phyloP scores from a whole-genome alignment of 2,797 vertebrate species.

The Mico argentatus region DNA sequence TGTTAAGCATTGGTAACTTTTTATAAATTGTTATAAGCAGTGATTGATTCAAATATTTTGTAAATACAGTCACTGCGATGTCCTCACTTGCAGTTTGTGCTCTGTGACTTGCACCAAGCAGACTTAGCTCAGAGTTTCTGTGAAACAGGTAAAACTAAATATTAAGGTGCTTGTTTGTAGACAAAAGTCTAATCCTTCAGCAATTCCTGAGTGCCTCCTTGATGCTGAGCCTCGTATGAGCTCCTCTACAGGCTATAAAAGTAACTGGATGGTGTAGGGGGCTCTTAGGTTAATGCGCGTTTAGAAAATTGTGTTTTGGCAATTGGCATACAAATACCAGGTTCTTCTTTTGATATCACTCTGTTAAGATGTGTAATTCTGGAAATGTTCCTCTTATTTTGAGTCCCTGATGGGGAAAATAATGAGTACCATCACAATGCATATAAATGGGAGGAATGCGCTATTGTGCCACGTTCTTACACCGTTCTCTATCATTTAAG shows the following conservation, averaged over 20 bases:
- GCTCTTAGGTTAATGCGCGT: neutral
- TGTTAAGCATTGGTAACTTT: neutral
- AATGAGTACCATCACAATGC: neutral
- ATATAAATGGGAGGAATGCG: neutral
- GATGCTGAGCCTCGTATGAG: neutral
- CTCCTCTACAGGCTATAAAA: neutral
- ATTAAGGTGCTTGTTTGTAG: neutral
- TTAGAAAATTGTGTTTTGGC: neutral
- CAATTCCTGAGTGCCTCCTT: neutral
- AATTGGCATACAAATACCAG: neutral
- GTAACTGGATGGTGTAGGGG: too few relatives aligned
- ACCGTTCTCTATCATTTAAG: neutral
- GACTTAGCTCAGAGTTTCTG: neutral
- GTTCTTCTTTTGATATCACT: neutral
- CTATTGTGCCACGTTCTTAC: neutral
- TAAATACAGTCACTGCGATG: neutral
- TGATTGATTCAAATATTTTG: neutral
- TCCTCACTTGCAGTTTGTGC: neutral
- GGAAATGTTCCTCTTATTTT: slow-evolving; percentile 31
- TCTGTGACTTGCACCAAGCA: neutral
- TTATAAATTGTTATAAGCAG: neutral
- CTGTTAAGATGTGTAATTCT: neutral
- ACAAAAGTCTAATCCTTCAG: neutral
- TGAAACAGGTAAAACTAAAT: neutral
- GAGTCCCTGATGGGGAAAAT: neutral